Conservation (phyloP, 2,797 vertebrate genomes). For the Psittacula derbiana region DNA sequence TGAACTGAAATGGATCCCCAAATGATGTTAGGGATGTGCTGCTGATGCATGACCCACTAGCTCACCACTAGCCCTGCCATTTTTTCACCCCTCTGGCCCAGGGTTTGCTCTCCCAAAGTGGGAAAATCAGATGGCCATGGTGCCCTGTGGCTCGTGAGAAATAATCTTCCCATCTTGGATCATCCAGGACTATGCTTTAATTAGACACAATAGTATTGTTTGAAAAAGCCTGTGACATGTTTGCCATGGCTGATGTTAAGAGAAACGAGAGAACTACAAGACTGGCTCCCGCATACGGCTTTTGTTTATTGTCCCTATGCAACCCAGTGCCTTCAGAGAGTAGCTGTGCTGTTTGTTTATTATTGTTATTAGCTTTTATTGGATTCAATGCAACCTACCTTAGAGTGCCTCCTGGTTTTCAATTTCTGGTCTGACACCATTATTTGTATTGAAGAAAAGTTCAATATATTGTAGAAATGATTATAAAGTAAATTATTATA, state of each 20-base stretch:
- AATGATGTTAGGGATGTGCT: background rate
- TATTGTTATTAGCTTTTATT: conserved; percentile 47
- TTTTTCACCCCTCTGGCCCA: rapidly evolving
- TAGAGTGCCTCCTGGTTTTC: background rate
- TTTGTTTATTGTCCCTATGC: background rate
- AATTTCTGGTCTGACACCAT: background rate
- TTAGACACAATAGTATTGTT: background rate
- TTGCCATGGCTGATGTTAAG: background rate
- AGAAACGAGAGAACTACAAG: background rate
- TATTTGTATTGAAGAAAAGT: background rate
- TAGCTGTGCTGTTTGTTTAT: conserved; percentile 24
- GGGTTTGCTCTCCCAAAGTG: background rate
- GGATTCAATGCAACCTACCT: background rate
- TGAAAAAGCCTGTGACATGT: background rate
- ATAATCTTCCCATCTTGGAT: background rate
- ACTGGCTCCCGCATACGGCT: background rate
- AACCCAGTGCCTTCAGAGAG: background rate
- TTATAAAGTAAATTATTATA: background rate
- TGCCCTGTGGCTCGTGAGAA: background rate
- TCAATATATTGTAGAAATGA: background rate
- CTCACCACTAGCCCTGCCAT: background rate
- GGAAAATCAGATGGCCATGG: background rate
- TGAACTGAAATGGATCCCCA: background rate
- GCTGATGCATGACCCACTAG: rapidly evolving
- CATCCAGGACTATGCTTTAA: background rate